Base-by-base conservation (phyloP, 2,113 vertebrate genomes). In the Talpa occidentalis region DNA sequence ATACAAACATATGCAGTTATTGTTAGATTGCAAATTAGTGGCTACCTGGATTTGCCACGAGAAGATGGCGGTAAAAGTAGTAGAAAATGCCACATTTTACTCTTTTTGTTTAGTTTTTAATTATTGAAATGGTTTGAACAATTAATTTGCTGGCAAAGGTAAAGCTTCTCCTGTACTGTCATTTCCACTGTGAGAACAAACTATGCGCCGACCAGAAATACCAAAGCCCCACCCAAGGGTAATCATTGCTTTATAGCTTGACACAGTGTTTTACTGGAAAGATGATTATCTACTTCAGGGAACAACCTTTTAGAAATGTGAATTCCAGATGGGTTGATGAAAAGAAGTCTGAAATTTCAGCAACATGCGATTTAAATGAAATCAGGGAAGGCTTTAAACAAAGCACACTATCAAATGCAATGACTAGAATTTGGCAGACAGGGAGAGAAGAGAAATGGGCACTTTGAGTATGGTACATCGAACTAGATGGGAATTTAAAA, bases 191-290 rank as follows among this genome's bases (percentile, higher is more conserved):
- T 84, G 72, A 73, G 96, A 92, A 70, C 70, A 87, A 77, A 70
- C 66, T 52, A 14, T 66, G 90, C 28, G 66, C 90, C 95, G 90
- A 90, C 56, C 62, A 74, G 83, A 90, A 92, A 84, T 92, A 21
- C 26, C 62, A 79, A 72, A 73, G 80, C 93, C 92, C 77, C 93
- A 90, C 96, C 96, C 93, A 74, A 59, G 12, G 6, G 84, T 73
- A 95, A 95, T 76, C 80, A 93, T 96, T 77, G 21, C 87, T 94
- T 74, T 49, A 79, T 42, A 81, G 32, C 35, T 47, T 89, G 93
- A 96, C 83, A 73, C 62, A n/a, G 44, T 35, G 60, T 64, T 92
- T 97, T 93, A 95, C 95, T 90, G 94, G 96, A 94, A 96, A 97
- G 95, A 78, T 88, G 83, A 96, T 74, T 88, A 94, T 94, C 93